Base-by-base conservation (phyloP, 2,888 invertebrate genomes). In the Epinotia ramella region DNA sequence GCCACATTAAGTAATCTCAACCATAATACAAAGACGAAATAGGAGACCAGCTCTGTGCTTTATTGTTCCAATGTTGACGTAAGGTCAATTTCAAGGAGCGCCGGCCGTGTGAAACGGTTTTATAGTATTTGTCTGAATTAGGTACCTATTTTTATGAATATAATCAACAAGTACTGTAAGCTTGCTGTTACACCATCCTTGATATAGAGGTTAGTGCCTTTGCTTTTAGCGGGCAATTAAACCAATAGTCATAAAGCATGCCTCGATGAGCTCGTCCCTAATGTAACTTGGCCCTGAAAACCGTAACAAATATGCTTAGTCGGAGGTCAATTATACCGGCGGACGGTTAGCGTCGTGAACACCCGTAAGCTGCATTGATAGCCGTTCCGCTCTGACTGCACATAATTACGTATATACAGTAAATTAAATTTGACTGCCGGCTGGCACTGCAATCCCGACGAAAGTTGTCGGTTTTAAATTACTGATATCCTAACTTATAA, bases 351-450 rank as follows among this genome's bases (percentile, higher is more conserved):
- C 46, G 13, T 46, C 2, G 53, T 53, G 53, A 53, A 53, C 13
- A n/a, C n/a, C 53, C 53, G 53, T 49, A 57, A 63, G 64, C 33
- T 63, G 63, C 68, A 67, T 71, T 65, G 75, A 70, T 76, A 63
- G 28, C 57, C 66, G 76, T 76, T 56, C 44, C 71, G 76, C 76
- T 71, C 72, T 72, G 76, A 46, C 71, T 76, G 57, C 28, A 57
- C 40, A 49, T 75, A 28, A 70, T 72, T 67, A 16, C 53, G n/a
- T n/a, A 3, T 53, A 66, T 56, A 67, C 76, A 63, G 71, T 71
- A 72, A 72, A 72, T 67, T 69, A 67, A 71, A 57, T 67, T 71
- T 63, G 66, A 66, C 70, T 65, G 59, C 65, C 20, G 24, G 16
- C 44, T 6, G 49, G 16, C 49, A 6, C 13, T 57, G 69, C 60